Percentiles rank a stretch among this genome's conserved stretches.
Evolutionary conservation across 1,140 invertebrate species (phyloP).

Genomic region (Leptinotarsa texana): DNA sequence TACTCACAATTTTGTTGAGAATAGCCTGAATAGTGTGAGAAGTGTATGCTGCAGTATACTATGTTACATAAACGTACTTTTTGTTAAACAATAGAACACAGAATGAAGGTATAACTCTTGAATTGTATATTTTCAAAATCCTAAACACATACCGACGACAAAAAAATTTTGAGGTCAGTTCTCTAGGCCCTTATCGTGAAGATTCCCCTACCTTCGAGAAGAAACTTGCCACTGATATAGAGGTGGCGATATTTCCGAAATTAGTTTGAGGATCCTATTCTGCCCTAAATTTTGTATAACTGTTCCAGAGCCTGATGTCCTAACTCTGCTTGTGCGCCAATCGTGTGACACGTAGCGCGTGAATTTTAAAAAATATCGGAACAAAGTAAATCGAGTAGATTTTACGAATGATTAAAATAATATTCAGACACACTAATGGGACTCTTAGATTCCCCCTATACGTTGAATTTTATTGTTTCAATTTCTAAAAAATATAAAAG

Average conservation of each 20-base stretch:
- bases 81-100: too few relatives aligned
- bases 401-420: constrained; percentile 27
- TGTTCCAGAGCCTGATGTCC: background rate
- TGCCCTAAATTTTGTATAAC: constrained; percentile 13
- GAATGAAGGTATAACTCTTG: too few relatives aligned
- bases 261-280: background rate
- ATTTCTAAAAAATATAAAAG: constrained; percentile 24
- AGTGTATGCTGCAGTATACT: too few relatives aligned
- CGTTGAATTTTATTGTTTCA: constrained; percentile 26
- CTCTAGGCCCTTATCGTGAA: too few relatives aligned
- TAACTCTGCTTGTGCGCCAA: background rate
- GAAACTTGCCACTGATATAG: too few relatives aligned
- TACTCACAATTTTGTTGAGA: too few relatives aligned
- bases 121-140: too few relatives aligned
- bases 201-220: too few relatives aligned
- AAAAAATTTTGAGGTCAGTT: too few relatives aligned
- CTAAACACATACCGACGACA: too few relatives aligned
- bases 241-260: background rate
- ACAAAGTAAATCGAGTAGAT: constrained; percentile 15
- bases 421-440: constrained; percentile 24
- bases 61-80: too few relatives aligned
- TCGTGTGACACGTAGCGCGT: background rate
- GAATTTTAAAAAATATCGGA: constrained; percentile 17
- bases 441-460: constrained; percentile 23
- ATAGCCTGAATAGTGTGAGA: too few relatives aligned